A percentile compares a stretch with the other conserved stretches of the same genome.
Evolutionary conservation across 2,113 vertebrate species (phyloP).

Genomic region (Circaetus cinerascens): DNA sequence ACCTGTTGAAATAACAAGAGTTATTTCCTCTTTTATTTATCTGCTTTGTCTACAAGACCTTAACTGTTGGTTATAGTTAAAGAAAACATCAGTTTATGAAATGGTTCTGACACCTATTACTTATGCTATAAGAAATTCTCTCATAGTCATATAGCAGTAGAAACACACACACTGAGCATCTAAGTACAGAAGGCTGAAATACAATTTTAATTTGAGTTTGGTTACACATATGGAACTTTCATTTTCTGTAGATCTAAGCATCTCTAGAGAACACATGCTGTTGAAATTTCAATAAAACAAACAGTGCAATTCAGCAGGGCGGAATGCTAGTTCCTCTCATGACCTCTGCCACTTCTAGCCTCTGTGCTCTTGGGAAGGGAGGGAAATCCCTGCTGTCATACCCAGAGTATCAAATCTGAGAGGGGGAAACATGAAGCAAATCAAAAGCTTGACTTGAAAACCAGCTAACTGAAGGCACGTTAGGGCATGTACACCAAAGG

Average conservation of each 20-base stretch:
- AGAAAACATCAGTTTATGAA: background rate
- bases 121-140: background rate
- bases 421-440: background rate
- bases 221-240: background rate
- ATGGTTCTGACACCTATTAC: background rate
- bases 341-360: background rate
- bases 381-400: conserved; percentile 3
- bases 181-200: background rate
- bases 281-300: background rate
- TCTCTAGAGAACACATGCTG: background rate
- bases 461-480: background rate
- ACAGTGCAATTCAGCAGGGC: background rate
- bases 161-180: background rate
- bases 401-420: background rate
- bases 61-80: background rate
- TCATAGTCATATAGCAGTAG: background rate
- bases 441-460: background rate
- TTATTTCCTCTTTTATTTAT: background rate
- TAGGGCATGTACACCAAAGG: background rate
- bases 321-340: background rate
- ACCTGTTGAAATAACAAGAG: background rate
- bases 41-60: background rate
- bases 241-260: background rate
- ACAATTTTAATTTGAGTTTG: background rate
- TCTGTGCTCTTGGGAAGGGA: background rate